Evolutionary conservation across 2,888 invertebrate species (phyloP).

Genomic region (Geotrupes spiniger): DNA sequence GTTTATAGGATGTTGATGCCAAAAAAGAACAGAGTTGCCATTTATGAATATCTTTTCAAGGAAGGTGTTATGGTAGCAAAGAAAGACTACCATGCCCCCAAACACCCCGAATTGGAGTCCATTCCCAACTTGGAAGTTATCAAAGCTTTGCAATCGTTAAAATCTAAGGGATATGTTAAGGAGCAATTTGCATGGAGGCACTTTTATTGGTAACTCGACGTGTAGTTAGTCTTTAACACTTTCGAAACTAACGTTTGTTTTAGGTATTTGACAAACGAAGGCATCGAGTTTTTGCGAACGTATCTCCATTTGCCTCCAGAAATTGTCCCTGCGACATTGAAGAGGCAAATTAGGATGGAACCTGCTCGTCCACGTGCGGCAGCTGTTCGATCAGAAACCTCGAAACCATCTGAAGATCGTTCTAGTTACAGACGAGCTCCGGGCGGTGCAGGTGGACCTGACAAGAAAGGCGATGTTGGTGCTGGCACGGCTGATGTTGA

Average conservation of each 20-base stretch:
- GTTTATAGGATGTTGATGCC: conserved; percentile 97
- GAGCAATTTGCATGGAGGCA: conserved; percentile 99
- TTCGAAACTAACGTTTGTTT: no score
- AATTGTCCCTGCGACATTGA: conserved; percentile 97
- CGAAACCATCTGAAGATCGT: conserved; percentile 78
- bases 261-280: conserved; percentile 94
- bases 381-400: conserved; percentile 64
- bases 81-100: conserved; percentile 97
- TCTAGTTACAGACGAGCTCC: conserved; percentile 78
- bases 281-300: conserved; percentile 93
- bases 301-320: conserved; percentile 97
- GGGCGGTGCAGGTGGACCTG: conserved; percentile 61
- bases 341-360: conserved; percentile 84
- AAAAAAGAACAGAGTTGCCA: conserved; percentile 93
- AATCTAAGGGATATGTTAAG: conserved; percentile 95
- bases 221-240: no score
- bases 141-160: conserved; percentile 94
- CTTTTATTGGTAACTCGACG: conserved; percentile 85
- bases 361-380: conserved; percentile 75
- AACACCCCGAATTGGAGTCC: conserved; percentile 91
- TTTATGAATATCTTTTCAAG: conserved; percentile 97
- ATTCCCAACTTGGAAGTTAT: conserved; percentile 98
- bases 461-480: conserved; percentile 97
- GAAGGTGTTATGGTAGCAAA: conserved; percentile 99
- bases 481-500: conserved; percentile 91